These are phyloP conservation scores for Astreopora myriophthalma DNA, from an alignment of 64 coral and sea anemone genomes.

Conservation along the genomic window DNA sequence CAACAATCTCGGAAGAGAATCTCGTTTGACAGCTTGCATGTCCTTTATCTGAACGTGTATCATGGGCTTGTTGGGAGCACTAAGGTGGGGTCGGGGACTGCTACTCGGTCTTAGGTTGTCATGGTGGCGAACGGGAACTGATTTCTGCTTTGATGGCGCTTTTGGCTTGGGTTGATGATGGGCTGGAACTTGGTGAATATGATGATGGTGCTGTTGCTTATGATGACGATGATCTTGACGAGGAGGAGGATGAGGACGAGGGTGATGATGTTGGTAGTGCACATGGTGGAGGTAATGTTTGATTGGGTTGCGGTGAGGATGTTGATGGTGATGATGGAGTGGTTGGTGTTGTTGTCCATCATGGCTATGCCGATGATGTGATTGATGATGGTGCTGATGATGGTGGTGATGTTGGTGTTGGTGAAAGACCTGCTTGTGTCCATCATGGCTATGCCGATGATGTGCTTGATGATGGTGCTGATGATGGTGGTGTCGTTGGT, in stretches of 20 bases:
- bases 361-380: neutral
- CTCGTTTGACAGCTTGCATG: neutral
- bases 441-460: neutral
- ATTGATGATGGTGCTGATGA: neutral
- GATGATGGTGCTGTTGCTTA: neutral
- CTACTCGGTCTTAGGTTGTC: neutral
- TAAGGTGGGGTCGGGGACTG: neutral
- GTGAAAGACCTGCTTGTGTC: neutral
- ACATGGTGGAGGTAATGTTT: neutral
- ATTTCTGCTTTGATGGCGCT: neutral
- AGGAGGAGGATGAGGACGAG: neutral
- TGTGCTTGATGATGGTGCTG: neutral
- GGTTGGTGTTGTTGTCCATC: neutral
- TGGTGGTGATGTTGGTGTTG: neutral
- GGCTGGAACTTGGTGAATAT: neutral
- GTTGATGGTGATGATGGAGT: neutral
- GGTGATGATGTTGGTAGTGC: neutral
- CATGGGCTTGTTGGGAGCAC: neutral
- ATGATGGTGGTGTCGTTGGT: neutral
- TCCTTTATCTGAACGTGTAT: neutral
- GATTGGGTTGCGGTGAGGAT: neutral
- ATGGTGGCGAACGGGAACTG: neutral
- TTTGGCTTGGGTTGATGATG: neutral
- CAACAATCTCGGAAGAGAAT: conserved; percentile 27
- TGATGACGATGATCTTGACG: neutral